phyloP scores from a whole-genome alignment of 1,140 invertebrate genomes.

The Sitophilus oryzae region DNA sequence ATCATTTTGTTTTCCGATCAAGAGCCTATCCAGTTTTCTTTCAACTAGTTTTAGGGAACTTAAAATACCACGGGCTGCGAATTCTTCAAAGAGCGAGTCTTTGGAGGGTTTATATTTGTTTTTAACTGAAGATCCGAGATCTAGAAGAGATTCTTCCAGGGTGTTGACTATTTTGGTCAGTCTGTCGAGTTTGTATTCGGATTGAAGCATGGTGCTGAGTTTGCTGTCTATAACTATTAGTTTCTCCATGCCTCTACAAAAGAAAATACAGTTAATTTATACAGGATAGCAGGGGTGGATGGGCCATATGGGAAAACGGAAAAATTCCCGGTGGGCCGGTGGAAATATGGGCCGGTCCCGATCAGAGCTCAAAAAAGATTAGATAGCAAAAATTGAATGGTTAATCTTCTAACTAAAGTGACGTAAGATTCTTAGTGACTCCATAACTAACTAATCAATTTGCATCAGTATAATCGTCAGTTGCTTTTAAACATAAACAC shows the following conservation, averaged over 20 bases:
- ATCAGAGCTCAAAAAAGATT: too few relatives aligned
- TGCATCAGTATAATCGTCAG: too few relatives aligned
- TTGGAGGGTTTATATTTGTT: conserved; percentile 14
- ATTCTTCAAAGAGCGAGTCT: conserved; percentile 33
- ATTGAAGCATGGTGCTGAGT: conserved; percentile 32
- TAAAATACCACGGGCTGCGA: conserved; percentile 41
- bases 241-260: conserved; percentile 44
- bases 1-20: conserved; percentile 18
- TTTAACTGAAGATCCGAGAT: conserved; percentile 17
- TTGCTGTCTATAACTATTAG: conserved; percentile 37
- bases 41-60: conserved; percentile 41
- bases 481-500: too few relatives aligned
- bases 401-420: too few relatives aligned
- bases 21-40: conserved; percentile 36
- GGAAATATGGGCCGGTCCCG: too few relatives aligned
- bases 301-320: too few relatives aligned
- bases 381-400: too few relatives aligned
- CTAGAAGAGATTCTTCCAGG: conserved; percentile 19
- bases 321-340: too few relatives aligned
- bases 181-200: conserved; percentile 40
- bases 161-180: conserved; percentile 31
- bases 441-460: too few relatives aligned
- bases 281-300: too few relatives aligned
- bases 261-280: too few relatives aligned
- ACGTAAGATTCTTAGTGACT: too few relatives aligned